A percentile compares a stretch with the other conserved stretches of the same genome.
These are phyloP conservation scores for Herminia tarsipennalis DNA, from an alignment of 2,888 invertebrate genomes.

Conservation along the genomic window DNA sequence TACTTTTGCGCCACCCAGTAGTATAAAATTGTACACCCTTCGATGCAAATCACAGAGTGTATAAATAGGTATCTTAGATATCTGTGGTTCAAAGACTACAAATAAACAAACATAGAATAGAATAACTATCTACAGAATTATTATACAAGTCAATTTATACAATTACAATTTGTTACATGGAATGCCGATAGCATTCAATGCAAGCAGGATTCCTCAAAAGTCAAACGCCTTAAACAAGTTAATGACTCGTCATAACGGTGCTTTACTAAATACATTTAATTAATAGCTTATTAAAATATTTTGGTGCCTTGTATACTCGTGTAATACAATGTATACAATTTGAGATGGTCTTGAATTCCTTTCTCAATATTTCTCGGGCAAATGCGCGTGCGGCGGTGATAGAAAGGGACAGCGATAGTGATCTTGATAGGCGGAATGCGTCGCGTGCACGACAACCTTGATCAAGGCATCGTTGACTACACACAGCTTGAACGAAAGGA, in stretches of 20 bases:
- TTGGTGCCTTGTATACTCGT: constrained; percentile 6
- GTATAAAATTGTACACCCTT: too few species aligned
- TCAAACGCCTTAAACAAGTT: constrained; percentile 1
- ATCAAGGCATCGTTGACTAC: constrained; percentile 46
- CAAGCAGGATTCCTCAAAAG: too few species aligned
- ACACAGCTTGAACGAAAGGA: constrained; percentile 16
- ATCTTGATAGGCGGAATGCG: constrained; percentile 57
- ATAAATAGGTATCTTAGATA: too few species aligned
- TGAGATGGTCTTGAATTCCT: constrained; percentile 32
- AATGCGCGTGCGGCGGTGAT: constrained; percentile 21
- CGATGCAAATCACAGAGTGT: too few species aligned
- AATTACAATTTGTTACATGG: too few species aligned
- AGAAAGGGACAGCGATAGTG: constrained; percentile 51
- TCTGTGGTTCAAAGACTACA: too few species aligned
- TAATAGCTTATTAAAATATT: constrained; percentile 15
- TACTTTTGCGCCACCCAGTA: too few species aligned
- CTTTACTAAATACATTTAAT: background rate
- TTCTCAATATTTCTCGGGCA: constrained; percentile 36
- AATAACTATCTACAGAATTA: too few species aligned
- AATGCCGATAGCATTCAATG: too few species aligned
- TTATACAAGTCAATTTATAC: too few species aligned
- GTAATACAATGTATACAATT: too few species aligned
- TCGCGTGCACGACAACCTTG: constrained; percentile 55
- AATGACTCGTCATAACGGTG: constrained; percentile 8
- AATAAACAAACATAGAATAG: too few species aligned